Percentiles rank a stretch among this genome's conserved stretches.
These are phyloP conservation scores for Calycopis cecrops DNA, from an alignment of 1,140 invertebrate species.

Conservation along the genomic window DNA sequence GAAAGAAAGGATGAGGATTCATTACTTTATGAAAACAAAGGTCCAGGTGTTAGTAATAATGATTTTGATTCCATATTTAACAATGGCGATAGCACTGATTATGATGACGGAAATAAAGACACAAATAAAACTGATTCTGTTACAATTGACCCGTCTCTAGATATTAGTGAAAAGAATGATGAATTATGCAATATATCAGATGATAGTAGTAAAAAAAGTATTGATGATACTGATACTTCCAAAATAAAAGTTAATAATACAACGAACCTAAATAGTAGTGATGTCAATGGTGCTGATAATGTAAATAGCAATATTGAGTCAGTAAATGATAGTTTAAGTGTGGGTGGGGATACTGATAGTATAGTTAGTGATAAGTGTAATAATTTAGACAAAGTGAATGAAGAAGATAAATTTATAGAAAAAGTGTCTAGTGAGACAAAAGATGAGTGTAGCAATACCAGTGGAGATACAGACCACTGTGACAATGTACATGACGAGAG, in stretches of 20 bases:
- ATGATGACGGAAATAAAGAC: conserved; percentile 9
- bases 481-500: too few species aligned
- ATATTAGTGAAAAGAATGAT: background rate
- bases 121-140: background rate
- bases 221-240: background rate
- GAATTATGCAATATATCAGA: background rate
- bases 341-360: background rate
- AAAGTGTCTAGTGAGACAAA: background rate
- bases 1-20: conserved; percentile 18
- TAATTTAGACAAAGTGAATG: background rate
- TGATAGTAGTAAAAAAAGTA: background rate
- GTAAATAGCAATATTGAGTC: conserved; percentile 10
- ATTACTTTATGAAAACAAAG: conserved; percentile 21
- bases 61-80: conserved; percentile 25
- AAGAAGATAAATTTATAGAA: background rate
- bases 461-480: too few species aligned
- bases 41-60: conserved; percentile 13
- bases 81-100: conserved; percentile 4
- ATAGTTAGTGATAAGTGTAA: conserved; percentile 14
- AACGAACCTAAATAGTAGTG: conserved; percentile 11
- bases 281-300: conserved; percentile 8
- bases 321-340: conserved; percentile 7
- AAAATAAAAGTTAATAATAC: background rate
- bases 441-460: background rate
- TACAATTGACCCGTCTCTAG: background rate